These are phyloP conservation scores for Troides helena DNA, from an alignment of 2,888 invertebrate genomes.

Conservation along the genomic window DNA sequence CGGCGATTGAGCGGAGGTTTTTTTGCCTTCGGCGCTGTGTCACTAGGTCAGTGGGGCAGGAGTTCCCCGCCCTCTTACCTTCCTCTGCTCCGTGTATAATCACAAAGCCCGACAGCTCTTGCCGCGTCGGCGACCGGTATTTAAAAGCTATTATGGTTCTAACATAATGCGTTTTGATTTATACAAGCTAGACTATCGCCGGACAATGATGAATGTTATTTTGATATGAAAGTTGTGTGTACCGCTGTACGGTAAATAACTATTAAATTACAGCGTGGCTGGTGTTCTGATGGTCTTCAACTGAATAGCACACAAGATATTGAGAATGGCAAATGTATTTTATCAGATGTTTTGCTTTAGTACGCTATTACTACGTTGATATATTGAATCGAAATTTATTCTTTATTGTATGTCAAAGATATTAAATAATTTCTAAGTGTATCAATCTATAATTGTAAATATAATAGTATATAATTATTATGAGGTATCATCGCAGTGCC, in stretches of 20 bases:
- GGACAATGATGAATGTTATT: slow-evolving; percentile 22
- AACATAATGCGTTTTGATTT: slow-evolving; percentile 32
- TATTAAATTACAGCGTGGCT: slow-evolving; percentile 14
- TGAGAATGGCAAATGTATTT: slow-evolving; percentile 7
- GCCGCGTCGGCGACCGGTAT: slow-evolving; percentile 43
- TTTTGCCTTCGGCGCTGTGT: slow-evolving; percentile 57
- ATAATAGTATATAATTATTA: neutral
- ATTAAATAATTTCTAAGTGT: neutral
- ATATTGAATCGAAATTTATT: neutral
- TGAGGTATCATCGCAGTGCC: no score
- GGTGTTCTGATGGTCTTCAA: slow-evolving; percentile 8
- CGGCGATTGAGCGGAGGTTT: slow-evolving; percentile 51
- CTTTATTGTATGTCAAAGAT: neutral
- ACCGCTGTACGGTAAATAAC: slow-evolving; percentile 16
- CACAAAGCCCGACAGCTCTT: slow-evolving; percentile 50
- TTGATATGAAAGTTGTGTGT: slow-evolving; percentile 17
- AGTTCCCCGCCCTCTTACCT: slow-evolving; percentile 43
- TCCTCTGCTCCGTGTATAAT: slow-evolving; percentile 47
- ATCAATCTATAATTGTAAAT: neutral
- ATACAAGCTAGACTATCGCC: slow-evolving; percentile 20
- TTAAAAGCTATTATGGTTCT: slow-evolving; percentile 37
- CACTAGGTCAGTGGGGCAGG: slow-evolving; percentile 70
- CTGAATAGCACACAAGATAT: slow-evolving; percentile 1
- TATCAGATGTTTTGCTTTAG: neutral
- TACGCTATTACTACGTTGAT: neutral